Base-by-base conservation (phyloP, 2,113 vertebrate species). In the Hippocampus guttulatus region DNA sequence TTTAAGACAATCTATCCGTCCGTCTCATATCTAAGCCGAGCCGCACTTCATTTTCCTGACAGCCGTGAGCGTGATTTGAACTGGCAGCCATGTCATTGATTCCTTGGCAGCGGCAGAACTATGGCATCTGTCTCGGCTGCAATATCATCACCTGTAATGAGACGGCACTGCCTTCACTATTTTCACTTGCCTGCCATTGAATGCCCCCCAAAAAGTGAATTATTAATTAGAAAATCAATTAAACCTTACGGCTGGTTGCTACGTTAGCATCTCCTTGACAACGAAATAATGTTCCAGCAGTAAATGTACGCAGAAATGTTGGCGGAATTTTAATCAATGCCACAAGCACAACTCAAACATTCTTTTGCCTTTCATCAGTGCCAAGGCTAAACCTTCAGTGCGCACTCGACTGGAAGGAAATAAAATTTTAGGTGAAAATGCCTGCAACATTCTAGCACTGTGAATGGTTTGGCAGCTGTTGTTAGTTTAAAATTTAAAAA, bases 61-160 rank as follows among this genome's bases (percentile, higher is more conserved):
- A 82, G 81, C 77, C 73, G 73, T 88, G 88, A 91, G 82, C 76
- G 74, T 91, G 86, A 92, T 92, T 85, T 64, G 73, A 84, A 78
- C 75, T 87, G 88, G 87, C 91, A 93, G 81, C 88, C 91, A 79
- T 92, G 90, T 89, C 92, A 92, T 91, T 89, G 90, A 85, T 89
- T 92, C 87, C 75, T 82, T 40, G 40, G 78, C 80, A 79, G 83
- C 84, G 74, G 81, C 72, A 81, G 76, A 80, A 70, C 71, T 83
- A 78, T 61, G 75, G 83, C 86, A 85, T 88, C 83, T 83, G 81
- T 88, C 86, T 83, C 62, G 65, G 74, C 77, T 76, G 78, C 74
- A 82, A 82, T 81, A 88, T 83, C 80, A 85, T 86, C 80, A 88
- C 84, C 79, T 81, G 82, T 80, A 85, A 88, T 75, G 68, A 81